These are phyloP conservation scores for Cydia fagiglandana DNA, from an alignment of 1,140 invertebrate species.

Conservation along the genomic window DNA sequence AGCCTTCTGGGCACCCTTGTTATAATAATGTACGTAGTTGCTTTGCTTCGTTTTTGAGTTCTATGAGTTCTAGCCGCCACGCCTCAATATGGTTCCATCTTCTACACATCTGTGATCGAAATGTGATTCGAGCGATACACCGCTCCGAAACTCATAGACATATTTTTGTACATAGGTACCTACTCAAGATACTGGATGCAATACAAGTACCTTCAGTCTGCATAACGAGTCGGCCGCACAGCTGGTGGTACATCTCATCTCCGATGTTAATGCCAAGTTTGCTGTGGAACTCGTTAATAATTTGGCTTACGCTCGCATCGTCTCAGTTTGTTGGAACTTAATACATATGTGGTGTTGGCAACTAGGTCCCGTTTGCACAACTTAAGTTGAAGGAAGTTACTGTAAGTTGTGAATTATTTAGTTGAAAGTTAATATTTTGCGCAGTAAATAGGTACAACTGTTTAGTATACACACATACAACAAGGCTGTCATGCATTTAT, in stretches of 20 bases:
- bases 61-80: too few relatives aligned
- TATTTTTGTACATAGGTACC: too few relatives aligned
- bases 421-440: slow-evolving; percentile 3
- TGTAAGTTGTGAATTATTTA: neutral
- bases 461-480: too few relatives aligned
- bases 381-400: neutral
- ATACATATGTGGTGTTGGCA: neutral
- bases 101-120: too few relatives aligned
- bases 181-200: too few relatives aligned
- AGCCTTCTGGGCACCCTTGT: too few relatives aligned
- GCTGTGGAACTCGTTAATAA: neutral
- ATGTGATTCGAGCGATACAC: too few relatives aligned
- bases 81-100: too few relatives aligned
- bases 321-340: neutral
- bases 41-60: too few relatives aligned
- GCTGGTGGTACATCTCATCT: neutral
- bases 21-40: too few relatives aligned
- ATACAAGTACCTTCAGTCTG: neutral
- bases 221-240: neutral
- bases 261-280: slow-evolving; percentile 1
- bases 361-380: neutral
- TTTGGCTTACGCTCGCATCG: neutral
- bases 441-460: neutral
- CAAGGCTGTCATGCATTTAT: too few relatives aligned
- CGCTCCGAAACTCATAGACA: too few relatives aligned